Percentiles rank a stretch among this genome's conserved stretches.
Conservation (phyloP, 2,888 invertebrate species). For the Agrochola macilenta region DNA sequence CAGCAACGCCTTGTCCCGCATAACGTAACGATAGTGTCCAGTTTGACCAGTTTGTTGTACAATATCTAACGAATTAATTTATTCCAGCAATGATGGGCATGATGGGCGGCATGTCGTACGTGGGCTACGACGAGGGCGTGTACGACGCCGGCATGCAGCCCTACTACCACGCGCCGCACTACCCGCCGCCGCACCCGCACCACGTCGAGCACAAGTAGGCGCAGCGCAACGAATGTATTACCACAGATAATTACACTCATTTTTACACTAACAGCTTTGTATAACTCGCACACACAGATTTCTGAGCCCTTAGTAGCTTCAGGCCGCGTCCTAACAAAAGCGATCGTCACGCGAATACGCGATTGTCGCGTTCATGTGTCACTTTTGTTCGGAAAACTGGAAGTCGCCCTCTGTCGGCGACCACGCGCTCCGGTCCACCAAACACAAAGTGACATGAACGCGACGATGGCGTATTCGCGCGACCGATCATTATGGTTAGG, state of each 20-base stretch:
- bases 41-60: background rate
- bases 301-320: too few relatives aligned
- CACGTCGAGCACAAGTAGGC: conserved; percentile 78
- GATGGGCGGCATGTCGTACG: conserved; percentile 86
- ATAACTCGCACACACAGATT: conserved; percentile 2
- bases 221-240: background rate
- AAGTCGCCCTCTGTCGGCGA: too few relatives aligned
- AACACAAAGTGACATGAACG: too few relatives aligned
- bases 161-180: conserved; percentile 69
- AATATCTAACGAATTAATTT: background rate
- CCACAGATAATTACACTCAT: conserved; percentile 3
- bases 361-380: too few relatives aligned
- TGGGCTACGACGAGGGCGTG: conserved; percentile 83
- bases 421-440: too few relatives aligned
- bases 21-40: background rate
- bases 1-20: background rate
- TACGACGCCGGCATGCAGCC: conserved; percentile 78
- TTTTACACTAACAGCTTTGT: background rate
- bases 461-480: too few relatives aligned
- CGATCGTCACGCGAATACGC: too few relatives aligned
- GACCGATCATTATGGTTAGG: too few relatives aligned
- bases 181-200: conserved; percentile 58
- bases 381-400: too few relatives aligned
- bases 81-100: conserved; percentile 85
- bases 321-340: too few relatives aligned